Conservation (phyloP, 2,797 vertebrate species). For the Onychomys leucogaster region DNA sequence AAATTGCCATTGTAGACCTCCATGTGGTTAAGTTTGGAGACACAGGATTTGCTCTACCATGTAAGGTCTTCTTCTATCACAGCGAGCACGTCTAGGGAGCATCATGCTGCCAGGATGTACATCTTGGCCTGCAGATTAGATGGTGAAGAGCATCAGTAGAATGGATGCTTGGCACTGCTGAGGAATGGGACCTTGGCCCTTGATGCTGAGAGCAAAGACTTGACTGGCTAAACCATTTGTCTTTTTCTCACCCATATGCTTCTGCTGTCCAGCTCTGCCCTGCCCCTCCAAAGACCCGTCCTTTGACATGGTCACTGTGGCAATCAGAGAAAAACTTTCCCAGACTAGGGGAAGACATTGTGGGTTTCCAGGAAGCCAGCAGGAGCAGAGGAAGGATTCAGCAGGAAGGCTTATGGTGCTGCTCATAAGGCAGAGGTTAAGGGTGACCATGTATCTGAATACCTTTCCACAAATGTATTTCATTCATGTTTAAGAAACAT, state of each 20-base stretch:
- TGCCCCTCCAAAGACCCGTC: not conserved
- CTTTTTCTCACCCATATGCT: conserved; percentile 52
- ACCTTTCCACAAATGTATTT: not conserved
- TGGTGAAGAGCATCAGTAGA: not conserved
- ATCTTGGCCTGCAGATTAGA: not conserved
- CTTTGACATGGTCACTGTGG: not conserved
- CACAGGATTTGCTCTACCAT: not conserved
- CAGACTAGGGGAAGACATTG: not conserved
- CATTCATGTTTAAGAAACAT: not conserved
- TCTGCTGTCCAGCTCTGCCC: not conserved
- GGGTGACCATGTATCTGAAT: not conserved
- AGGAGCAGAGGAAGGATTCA: not conserved
- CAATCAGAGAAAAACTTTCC: not conserved
- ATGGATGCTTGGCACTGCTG: not conserved
- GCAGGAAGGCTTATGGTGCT: accelerated
- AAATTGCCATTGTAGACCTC: not conserved
- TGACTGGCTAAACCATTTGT: conserved; percentile 46
- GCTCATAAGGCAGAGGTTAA: not conserved
- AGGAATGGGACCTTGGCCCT: not conserved
- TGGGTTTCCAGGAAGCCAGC: not conserved
- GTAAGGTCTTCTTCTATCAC: not conserved
- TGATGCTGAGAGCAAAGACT: conserved; percentile 41
- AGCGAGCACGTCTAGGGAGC: not conserved
- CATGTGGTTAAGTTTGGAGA: not conserved
- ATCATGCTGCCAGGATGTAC: not conserved